A percentile compares a stretch with the other conserved stretches of the same genome.
Evolutionary conservation across 1,140 invertebrate species (phyloP).

Genomic region (Drosophila funebris): DNA sequence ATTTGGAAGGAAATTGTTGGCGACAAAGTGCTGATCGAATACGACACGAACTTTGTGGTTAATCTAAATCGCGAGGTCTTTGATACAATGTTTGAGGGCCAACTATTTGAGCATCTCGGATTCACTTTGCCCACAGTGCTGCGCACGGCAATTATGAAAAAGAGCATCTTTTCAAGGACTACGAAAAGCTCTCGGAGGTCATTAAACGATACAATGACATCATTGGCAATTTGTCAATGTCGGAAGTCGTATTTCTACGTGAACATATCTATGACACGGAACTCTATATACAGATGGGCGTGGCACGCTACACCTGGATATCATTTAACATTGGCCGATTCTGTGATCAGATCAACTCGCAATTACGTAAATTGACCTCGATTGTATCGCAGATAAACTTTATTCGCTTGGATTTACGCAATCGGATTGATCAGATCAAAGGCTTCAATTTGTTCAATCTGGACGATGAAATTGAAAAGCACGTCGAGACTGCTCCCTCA

Average conservation of each 20-base stretch:
- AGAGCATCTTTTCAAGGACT: constrained; percentile 87
- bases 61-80: constrained; percentile 88
- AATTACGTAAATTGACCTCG: constrained; percentile 86
- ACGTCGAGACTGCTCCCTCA: background rate
- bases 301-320: constrained; percentile 92
- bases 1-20: constrained; percentile 88
- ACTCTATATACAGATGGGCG: constrained; percentile 90
- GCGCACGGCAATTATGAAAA: constrained; percentile 81
- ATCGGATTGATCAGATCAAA: constrained; percentile 85
- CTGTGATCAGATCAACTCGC: constrained; percentile 85
- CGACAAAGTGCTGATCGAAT: constrained; percentile 87
- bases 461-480: constrained; percentile 50
- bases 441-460: constrained; percentile 86
- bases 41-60: constrained; percentile 86
- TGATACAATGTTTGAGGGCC: constrained; percentile 90
- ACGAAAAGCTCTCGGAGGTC: constrained; percentile 86
- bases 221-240: constrained; percentile 85
- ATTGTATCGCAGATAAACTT: constrained; percentile 90
- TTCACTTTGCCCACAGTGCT: constrained; percentile 85
- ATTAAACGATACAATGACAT: constrained; percentile 87
- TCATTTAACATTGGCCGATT: constrained; percentile 92
- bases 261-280: constrained; percentile 89
- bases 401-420: constrained; percentile 89
- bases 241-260: constrained; percentile 88
- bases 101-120: constrained; percentile 90